A percentile compares a stretch with the other conserved stretches of the same genome.
Evolutionary conservation across 2,113 vertebrate genomes (phyloP).

Genomic region (Gnathochromis pfefferi): DNA sequence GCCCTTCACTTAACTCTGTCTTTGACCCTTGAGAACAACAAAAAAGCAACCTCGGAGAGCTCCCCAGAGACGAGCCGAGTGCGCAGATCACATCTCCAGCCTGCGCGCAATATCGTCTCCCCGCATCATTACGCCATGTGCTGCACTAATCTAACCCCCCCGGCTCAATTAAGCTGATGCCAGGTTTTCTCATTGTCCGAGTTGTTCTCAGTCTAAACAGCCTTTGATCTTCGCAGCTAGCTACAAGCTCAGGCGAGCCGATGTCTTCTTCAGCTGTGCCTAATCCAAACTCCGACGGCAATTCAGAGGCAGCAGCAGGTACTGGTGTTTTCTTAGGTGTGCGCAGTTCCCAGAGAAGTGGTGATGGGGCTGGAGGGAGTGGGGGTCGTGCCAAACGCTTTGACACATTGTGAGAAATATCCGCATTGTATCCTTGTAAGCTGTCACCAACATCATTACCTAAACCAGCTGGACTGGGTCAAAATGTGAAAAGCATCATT

Average conservation of each 20-base stretch:
- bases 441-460: conserved; percentile 59
- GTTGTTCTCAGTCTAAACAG: conserved; percentile 60
- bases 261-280: conserved; percentile 95
- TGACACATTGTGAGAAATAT: conserved; percentile 77
- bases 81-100: neutral
- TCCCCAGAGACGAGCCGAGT: conserved; percentile 48
- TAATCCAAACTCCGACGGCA: conserved; percentile 62
- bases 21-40: conserved; percentile 69
- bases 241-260: conserved; percentile 50
- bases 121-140: conserved; percentile 55
- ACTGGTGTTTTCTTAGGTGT: conserved; percentile 91
- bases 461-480: neutral
- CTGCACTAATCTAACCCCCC: conserved; percentile 46
- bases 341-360: conserved; percentile 67
- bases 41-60: conserved; percentile 11
- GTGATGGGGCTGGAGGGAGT: neutral
- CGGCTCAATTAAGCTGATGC: conserved; percentile 16
- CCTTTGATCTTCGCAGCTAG: conserved; percentile 83
- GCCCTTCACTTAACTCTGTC: conserved; percentile 71
- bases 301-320: conserved; percentile 72
- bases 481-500: neutral
- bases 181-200: conserved; percentile 73
- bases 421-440: conserved; percentile 65
- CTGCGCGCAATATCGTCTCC: neutral
- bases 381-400: conserved; percentile 72